phyloP scores from a whole-genome alignment of 2,797 vertebrate species.

The Argyrosomus regius region DNA sequence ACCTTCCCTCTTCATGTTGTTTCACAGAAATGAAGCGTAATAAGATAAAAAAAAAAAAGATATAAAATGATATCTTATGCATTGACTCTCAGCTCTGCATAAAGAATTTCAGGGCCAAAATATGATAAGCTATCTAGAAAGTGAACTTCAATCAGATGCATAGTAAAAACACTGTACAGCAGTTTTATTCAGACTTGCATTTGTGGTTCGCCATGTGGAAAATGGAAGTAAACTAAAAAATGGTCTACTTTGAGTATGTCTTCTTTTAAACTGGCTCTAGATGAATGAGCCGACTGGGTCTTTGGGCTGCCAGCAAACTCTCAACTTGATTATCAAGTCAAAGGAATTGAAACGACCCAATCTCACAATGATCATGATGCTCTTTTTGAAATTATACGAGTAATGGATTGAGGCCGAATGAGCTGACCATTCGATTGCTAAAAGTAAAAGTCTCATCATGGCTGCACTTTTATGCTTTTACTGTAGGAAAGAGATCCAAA shows the following conservation, averaged over 20 bases:
- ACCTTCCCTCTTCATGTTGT: slow-evolving; percentile 45
- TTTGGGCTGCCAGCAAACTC: slow-evolving; percentile 27
- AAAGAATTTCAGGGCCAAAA: slow-evolving; percentile 52
- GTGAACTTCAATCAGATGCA: slow-evolving; percentile 48
- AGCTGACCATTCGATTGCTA: slow-evolving; percentile 23
- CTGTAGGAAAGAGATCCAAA: slow-evolving; percentile 35
- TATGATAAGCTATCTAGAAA: slow-evolving; percentile 63
- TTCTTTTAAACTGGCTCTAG: slow-evolving; percentile 29
- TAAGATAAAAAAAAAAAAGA: slow-evolving; percentile 32
- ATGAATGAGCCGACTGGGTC: slow-evolving; percentile 17
- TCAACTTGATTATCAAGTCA: slow-evolving; percentile 32
- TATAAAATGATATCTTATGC: slow-evolving; percentile 12
- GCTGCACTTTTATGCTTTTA: slow-evolving; percentile 48
- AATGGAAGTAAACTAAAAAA: slow-evolving; percentile 70
- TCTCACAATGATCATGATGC: slow-evolving; percentile 33
- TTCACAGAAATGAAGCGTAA: slow-evolving; percentile 45
- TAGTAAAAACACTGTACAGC: slow-evolving; percentile 41
- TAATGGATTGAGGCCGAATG: slow-evolving; percentile 34
- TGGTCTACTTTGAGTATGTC: slow-evolving; percentile 40
- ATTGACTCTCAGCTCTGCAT: slow-evolving; percentile 40
- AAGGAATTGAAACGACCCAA: slow-evolving; percentile 25
- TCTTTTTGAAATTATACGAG: slow-evolving; percentile 24
- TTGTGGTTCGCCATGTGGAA: slow-evolving; percentile 63
- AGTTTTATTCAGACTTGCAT: slow-evolving; percentile 57
- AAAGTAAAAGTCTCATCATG: slow-evolving; percentile 30